These are phyloP conservation scores for Trematocara zebra DNA, from an alignment of 2,113 vertebrate species.

Conservation along the genomic window DNA sequence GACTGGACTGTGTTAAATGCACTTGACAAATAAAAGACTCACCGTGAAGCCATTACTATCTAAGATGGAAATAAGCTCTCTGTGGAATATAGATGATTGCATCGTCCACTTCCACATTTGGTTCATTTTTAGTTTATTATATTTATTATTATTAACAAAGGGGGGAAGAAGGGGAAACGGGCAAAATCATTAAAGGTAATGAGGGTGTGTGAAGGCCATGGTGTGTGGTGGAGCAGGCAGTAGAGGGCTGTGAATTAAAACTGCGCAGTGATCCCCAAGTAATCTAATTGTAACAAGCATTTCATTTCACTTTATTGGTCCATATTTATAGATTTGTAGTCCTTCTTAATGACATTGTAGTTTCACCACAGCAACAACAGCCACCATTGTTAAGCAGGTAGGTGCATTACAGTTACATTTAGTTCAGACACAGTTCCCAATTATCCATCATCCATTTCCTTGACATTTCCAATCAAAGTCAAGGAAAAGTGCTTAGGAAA, in stretches of 20 bases:
- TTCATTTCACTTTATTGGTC: neutral
- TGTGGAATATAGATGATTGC: neutral
- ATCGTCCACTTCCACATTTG: neutral
- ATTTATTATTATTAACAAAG: neutral
- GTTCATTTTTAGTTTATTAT: neutral
- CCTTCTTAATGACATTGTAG: neutral
- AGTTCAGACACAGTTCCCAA: neutral
- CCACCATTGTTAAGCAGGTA: neutral
- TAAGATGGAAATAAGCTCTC: neutral
- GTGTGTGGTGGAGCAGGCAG: neutral
- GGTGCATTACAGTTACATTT: neutral
- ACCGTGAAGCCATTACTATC: neutral
- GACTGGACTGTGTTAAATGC: neutral
- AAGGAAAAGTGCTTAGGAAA: neutral
- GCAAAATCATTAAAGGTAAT: neutral
- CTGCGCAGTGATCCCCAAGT: neutral
- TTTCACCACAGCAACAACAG: neutral
- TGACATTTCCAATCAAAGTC: neutral
- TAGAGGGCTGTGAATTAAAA: neutral
- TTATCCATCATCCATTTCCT: neutral
- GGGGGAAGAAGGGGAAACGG: neutral
- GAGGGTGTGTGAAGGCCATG: neutral
- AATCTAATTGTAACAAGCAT: neutral
- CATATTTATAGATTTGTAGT: neutral
- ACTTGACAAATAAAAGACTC: neutral